Conservation (phyloP, 2,797 vertebrate genomes). For the Acipenser transmontanus region DNA sequence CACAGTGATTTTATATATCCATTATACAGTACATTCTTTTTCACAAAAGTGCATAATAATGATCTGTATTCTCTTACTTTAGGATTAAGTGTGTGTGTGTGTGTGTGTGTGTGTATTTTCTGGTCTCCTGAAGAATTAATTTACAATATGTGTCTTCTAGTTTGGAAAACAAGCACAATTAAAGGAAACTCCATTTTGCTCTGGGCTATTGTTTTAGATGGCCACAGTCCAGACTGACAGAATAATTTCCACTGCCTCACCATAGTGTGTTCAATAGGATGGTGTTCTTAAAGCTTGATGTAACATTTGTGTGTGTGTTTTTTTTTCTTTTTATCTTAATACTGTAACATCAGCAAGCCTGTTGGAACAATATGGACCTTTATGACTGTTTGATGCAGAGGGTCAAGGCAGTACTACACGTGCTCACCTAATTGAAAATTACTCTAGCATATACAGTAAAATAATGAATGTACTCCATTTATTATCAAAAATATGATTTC, state of each 20-base stretch:
- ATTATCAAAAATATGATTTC: too few species aligned
- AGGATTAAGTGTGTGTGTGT: background rate
- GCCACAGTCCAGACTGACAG: slow-evolving; percentile 25
- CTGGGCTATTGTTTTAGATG: slow-evolving; percentile 48
- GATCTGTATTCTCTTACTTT: too few species aligned
- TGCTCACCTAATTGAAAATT: too few species aligned
- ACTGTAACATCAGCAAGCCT: too few species aligned
- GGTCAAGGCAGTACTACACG: background rate
- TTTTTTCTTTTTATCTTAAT: too few species aligned
- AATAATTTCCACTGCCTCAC: slow-evolving; percentile 37
- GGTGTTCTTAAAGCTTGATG: background rate
- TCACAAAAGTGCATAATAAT: too few species aligned
- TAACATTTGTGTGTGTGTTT: background rate
- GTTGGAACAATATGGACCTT: too few species aligned
- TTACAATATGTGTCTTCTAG: background rate
- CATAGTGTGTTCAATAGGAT: background rate
- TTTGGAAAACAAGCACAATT: slow-evolving; percentile 57
- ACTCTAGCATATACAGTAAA: too few species aligned
- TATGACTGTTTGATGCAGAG: background rate
- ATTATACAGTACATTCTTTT: too few species aligned
- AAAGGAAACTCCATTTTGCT: slow-evolving; percentile 52
- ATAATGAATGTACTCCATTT: too few species aligned
- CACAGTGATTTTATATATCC: too few species aligned
- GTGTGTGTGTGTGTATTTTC: too few species aligned
- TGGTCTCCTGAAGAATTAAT: background rate